phyloP scores from a whole-genome alignment of 2,797 vertebrate genomes.

The Myotis planiceps region DNA sequence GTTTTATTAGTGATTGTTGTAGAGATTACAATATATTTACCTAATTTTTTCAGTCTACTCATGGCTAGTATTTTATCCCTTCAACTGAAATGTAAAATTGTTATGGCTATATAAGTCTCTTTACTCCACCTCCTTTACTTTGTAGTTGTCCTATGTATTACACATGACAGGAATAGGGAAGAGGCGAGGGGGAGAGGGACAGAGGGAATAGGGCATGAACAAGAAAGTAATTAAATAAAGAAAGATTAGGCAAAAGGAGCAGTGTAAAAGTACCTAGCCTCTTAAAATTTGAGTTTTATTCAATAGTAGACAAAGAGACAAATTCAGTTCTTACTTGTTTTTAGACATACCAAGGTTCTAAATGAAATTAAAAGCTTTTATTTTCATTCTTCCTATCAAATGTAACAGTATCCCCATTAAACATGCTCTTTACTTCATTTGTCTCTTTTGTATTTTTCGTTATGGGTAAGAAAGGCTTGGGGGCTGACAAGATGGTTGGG shows the following conservation, averaged over 20 bases:
- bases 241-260: not conserved
- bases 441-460: not conserved
- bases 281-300: slow-evolving; percentile 23
- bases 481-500: not conserved
- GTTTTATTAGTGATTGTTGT: not conserved
- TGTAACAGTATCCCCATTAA: slow-evolving; percentile 77
- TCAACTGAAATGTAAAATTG: not conserved
- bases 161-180: not conserved
- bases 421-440: slow-evolving; percentile 71
- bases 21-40: not conserved
- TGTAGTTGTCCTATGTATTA: not conserved
- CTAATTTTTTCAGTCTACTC: not conserved
- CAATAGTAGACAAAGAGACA: slow-evolving; percentile 45
- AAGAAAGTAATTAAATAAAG: not conserved
- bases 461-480: not conserved
- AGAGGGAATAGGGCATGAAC: not conserved
- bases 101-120: not conserved
- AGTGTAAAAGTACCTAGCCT: not conserved
- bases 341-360: not conserved
- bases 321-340: not conserved
- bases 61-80: not conserved
- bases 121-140: not conserved
- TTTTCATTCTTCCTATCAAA: slow-evolving; percentile 74
- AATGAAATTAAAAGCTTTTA: slow-evolving; percentile 66
- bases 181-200: not conserved